phyloP scores from a whole-genome alignment of 2,797 vertebrate genomes.

The Sarcoramphus papa region DNA sequence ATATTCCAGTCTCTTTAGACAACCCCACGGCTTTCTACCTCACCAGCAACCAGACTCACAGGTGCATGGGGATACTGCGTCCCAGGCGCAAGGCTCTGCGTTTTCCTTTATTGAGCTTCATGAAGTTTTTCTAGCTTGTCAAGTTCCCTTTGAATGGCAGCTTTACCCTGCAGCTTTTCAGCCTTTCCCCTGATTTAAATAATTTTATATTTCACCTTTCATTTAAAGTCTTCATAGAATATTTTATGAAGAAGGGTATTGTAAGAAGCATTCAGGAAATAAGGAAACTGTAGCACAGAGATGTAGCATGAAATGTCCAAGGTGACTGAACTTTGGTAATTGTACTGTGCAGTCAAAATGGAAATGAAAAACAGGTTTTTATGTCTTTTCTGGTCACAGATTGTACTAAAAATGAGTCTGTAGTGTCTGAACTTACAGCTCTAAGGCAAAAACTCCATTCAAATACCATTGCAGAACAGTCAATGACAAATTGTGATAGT shows the following conservation, averaged over 20 bases:
- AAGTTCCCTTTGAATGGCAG: neutral
- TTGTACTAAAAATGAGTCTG: neutral
- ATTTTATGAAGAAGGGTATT: neutral
- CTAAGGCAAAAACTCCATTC: neutral
- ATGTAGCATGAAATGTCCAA: neutral
- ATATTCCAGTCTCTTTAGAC: neutral
- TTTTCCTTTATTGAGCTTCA: neutral
- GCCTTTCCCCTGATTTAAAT: neutral
- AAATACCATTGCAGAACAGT: neutral
- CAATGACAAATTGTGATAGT: neutral
- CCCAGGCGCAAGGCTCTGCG: neutral
- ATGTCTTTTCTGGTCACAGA: neutral
- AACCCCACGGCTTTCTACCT: neutral
- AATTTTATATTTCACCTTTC: constrained; percentile 2
- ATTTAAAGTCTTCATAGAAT: neutral
- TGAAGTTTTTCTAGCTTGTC: neutral
- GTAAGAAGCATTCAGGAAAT: neutral
- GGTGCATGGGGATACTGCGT: neutral
- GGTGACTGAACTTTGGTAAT: neutral
- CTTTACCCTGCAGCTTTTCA: constrained; percentile 8
- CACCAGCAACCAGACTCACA: neutral
- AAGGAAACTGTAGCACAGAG: neutral
- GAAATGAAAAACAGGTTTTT: neutral
- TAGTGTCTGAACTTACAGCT: neutral
- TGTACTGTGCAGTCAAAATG: neutral